Evolutionary conservation across 2,113 vertebrate species (phyloP).

Genomic region (Lynx canadensis): DNA sequence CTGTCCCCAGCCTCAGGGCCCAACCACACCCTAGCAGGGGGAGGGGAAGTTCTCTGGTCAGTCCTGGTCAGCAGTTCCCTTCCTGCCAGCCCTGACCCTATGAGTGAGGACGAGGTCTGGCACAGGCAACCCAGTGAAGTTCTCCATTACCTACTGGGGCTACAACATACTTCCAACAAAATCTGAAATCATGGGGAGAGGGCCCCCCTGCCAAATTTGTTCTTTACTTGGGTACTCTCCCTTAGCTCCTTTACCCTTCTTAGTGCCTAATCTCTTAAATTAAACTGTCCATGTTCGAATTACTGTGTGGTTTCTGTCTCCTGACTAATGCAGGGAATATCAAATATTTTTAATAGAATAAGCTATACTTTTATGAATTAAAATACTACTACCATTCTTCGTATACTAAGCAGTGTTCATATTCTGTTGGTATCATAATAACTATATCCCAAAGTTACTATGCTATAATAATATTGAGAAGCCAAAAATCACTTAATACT

Average conservation of each 20-base stretch:
- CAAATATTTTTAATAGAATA: not conserved
- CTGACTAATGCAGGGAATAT: not conserved
- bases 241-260: not conserved
- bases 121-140: not conserved
- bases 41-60: not conserved
- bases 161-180: not conserved
- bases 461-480: not conserved
- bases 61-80: not conserved
- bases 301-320: not conserved
- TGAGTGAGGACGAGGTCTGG: not conserved
- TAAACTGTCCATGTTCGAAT: not conserved
- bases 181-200: not conserved
- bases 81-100: not conserved
- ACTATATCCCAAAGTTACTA: not conserved
- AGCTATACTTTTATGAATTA: not conserved
- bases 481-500: not conserved
- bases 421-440: not conserved
- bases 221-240: not conserved
- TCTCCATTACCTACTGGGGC: not conserved
- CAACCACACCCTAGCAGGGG: not conserved
- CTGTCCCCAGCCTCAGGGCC: not conserved
- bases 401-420: not conserved
- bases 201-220: not conserved
- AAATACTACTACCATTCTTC: not conserved
- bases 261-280: not conserved